Conservation (phyloP, 1,140 invertebrate species). For the Contarinia nasturtii region DNA sequence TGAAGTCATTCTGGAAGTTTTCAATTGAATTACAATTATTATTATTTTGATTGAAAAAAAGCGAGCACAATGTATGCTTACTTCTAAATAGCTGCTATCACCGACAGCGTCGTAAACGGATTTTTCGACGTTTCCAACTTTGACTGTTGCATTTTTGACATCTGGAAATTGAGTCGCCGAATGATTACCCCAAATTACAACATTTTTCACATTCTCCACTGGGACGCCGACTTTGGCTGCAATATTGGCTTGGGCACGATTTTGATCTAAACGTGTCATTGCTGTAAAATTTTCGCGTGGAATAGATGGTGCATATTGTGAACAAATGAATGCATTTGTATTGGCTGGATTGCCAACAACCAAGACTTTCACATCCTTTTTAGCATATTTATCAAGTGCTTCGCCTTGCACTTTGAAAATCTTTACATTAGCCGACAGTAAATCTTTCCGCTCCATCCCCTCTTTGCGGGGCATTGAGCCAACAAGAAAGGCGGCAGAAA, state of each 20-base stretch:
- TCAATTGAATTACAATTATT: too few species aligned
- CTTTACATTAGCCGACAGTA: constrained; percentile 89
- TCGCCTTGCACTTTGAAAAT: constrained; percentile 95
- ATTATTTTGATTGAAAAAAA: too few species aligned
- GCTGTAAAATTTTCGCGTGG: constrained; percentile 93
- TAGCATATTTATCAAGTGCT: constrained; percentile 80
- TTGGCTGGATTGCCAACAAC: constrained; percentile 99
- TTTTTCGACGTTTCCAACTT: constrained; percentile 28
- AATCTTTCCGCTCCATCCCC: constrained; percentile 98
- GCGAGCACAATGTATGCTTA: too few species aligned
- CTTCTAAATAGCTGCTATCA: constrained; percentile 46
- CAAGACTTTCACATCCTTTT: constrained; percentile 86
- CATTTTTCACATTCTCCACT: constrained; percentile 64
- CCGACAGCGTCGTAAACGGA: constrained; percentile 54
- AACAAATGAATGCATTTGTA: constrained; percentile 93
- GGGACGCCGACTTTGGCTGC: constrained; percentile 44
- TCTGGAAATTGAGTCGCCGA: constrained; percentile 98
- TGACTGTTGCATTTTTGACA: constrained; percentile 65
- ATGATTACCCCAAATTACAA: constrained; percentile 99
- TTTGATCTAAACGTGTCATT: constrained; percentile 97
- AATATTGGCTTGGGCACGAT: constrained; percentile 75
- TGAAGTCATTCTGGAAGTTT: constrained; percentile 36
- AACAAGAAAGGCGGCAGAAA: constrained; percentile 94
- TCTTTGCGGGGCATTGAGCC: constrained; percentile 96
- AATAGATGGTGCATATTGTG: constrained; percentile 93